Percentiles rank a stretch among this genome's conserved stretches.
Conservation (phyloP, 2,113 vertebrate species). For the Nyctibius bracteatus region DNA sequence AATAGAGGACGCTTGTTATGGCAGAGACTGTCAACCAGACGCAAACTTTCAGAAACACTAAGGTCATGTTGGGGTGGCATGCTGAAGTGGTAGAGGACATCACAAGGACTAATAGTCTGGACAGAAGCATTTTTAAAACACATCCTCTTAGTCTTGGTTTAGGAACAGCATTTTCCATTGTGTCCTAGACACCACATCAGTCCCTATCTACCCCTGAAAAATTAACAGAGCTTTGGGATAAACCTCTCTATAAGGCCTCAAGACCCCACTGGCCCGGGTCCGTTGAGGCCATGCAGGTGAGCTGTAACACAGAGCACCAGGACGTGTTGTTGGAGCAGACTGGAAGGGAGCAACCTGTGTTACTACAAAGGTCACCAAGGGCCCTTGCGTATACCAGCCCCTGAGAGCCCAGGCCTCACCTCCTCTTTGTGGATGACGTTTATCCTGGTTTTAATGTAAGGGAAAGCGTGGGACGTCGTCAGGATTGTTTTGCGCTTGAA, state of each 20-base stretch:
- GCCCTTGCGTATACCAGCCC: accelerated
- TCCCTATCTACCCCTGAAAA: not conserved
- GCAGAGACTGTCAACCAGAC: not conserved
- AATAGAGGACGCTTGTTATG: not conserved
- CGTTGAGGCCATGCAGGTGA: accelerated
- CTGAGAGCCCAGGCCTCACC: conserved; percentile 65
- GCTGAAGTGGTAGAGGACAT: not conserved
- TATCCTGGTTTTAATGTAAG: conserved; percentile 98
- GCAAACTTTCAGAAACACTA: not conserved
- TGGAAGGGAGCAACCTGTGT: not conserved
- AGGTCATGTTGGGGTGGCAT: not conserved
- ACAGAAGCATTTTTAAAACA: not conserved
- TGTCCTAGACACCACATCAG: not conserved
- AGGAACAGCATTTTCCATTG: not conserved
- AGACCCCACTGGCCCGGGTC: not conserved
- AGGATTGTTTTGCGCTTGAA: conserved; percentile 97
- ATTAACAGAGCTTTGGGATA: not conserved
- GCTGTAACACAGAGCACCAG: not conserved
- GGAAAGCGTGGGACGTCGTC: conserved; percentile 95
- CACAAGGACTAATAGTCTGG: not conserved
- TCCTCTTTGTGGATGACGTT: conserved; percentile 98
- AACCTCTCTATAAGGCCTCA: not conserved
- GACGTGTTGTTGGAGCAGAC: not conserved
- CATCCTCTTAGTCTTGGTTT: not conserved
- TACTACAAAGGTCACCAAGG: not conserved